Evolutionary conservation across 2,797 vertebrate species (phyloP).

Genomic region (Sebastes kiyomatsui): DNA sequence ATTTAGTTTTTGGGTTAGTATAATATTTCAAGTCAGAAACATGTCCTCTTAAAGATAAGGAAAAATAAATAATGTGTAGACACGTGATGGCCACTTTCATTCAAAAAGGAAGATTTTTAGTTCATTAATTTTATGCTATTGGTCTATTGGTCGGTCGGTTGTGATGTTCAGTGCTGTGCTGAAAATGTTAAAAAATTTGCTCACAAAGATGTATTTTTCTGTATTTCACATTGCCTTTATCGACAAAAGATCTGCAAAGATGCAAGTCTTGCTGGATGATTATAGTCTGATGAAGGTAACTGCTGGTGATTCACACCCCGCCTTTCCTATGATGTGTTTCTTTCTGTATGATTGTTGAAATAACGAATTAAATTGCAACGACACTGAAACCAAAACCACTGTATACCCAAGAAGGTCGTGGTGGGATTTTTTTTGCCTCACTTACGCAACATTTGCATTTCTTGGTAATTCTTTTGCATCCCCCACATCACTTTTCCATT

Average conservation of each 20-base stretch:
- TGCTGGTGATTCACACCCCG: not conserved
- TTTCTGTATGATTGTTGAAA: not conserved
- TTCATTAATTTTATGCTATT: not conserved
- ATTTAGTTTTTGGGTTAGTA: not conserved
- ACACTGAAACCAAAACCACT: conserved; percentile 16
- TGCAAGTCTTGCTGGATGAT: not conserved
- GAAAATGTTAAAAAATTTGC: not conserved
- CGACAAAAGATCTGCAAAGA: not conserved
- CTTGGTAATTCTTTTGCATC: not conserved
- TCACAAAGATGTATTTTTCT: not conserved
- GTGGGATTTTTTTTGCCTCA: conserved; percentile 8
- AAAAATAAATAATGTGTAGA: not conserved
- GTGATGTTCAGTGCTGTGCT: not conserved
- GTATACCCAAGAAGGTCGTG: not conserved
- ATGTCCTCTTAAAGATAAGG: not conserved
- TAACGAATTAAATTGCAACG: not conserved
- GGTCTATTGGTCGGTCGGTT: not conserved
- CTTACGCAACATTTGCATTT: not conserved
- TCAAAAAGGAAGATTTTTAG: too few relatives aligned
- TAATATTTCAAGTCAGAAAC: not conserved
- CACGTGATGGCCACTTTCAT: not conserved
- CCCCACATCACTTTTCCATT: not conserved
- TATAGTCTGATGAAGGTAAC: not conserved
- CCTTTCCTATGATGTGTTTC: not conserved
- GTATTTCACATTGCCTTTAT: not conserved